These are phyloP conservation scores for Hypolimnas misippus DNA, from an alignment of 2,888 invertebrate species.

Conservation along the genomic window DNA sequence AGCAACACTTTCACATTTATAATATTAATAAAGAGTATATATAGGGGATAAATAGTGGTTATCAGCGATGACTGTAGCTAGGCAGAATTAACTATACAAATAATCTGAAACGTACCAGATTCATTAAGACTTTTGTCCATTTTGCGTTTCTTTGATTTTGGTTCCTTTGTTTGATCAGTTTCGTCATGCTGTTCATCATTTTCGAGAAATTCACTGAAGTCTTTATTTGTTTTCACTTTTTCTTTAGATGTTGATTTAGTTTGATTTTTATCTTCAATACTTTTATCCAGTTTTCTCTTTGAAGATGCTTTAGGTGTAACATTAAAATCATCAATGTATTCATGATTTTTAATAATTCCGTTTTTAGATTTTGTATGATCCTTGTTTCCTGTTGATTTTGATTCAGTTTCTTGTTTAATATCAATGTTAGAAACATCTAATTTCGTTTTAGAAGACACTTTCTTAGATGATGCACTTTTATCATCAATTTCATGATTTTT, in stretches of 20 bases:
- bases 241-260: constrained; percentile 24
- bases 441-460: no score
- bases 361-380: constrained; percentile 24
- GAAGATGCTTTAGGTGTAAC: constrained; percentile 13
- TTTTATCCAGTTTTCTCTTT: constrained; percentile 32
- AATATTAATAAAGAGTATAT: neutral
- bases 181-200: constrained; percentile 41
- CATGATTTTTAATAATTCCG: constrained; percentile 14
- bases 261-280: constrained; percentile 23
- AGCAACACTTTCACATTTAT: no score
- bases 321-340: constrained; percentile 10
- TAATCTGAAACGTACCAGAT: constrained; percentile 65
- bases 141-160: constrained; percentile 51
- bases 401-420: neutral
- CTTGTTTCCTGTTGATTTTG: constrained; percentile 7
- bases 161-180: constrained; percentile 25
- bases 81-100: no score
- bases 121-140: constrained; percentile 68
- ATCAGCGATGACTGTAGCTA: no score
- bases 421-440: no score
- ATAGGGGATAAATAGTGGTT: no score
- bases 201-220: constrained; percentile 62
- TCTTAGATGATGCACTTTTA: no score
- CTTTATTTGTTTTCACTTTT: constrained; percentile 44
- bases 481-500: constrained; percentile 13